Evolutionary conservation across 2,797 vertebrate species (phyloP).

Genomic region (Nannoperca obscura): DNA sequence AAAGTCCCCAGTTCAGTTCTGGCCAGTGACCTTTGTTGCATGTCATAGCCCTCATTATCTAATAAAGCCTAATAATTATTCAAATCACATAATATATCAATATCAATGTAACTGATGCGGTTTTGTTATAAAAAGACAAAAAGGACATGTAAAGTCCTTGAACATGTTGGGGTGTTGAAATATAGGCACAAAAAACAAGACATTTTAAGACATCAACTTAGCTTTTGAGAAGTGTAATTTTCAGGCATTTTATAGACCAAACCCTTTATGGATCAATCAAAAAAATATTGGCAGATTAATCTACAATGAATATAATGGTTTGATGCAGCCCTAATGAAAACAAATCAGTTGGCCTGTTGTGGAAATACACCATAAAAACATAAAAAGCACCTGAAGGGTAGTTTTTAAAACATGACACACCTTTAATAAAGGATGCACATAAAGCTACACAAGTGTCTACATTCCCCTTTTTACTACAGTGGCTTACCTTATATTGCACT

Average conservation of each 20-base stretch:
- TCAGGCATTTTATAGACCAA: background rate
- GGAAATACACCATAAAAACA: constrained; percentile 12
- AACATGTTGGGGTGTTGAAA: background rate
- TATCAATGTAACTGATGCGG: too few species aligned
- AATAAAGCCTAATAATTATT: background rate
- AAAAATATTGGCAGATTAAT: background rate
- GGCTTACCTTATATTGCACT: constrained; percentile 73
- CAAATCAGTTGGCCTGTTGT: background rate
- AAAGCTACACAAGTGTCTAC: constrained; percentile 69
- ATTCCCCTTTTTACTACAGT: constrained; percentile 68
- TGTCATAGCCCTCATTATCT: background rate
- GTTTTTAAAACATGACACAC: constrained; percentile 62
- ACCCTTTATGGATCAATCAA: background rate
- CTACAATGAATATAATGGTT: background rate
- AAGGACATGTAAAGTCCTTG: background rate
- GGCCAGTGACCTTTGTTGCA: background rate
- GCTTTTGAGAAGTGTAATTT: background rate
- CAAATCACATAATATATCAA: too few species aligned
- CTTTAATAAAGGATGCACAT: constrained; percentile 76
- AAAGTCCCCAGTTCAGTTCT: background rate
- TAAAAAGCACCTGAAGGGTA: background rate
- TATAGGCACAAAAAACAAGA: background rate
- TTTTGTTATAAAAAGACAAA: background rate
- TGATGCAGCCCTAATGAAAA: background rate
- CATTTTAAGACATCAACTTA: background rate